These are phyloP conservation scores for Botrylloides violaceus DNA, from an alignment of 23 tunicate genomes.

Conservation along the genomic window DNA sequence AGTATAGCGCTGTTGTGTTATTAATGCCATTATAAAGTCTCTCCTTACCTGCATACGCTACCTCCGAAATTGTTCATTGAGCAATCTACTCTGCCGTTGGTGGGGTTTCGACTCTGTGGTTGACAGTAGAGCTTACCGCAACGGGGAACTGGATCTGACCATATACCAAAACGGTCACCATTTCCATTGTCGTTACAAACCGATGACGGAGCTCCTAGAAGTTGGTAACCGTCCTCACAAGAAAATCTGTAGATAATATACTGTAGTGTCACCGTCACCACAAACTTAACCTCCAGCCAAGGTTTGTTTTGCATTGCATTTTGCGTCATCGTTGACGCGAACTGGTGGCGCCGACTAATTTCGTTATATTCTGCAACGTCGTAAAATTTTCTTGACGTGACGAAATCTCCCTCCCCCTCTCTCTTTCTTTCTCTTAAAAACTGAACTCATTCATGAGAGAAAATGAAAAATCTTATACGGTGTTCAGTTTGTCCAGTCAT, in stretches of 20 bases:
- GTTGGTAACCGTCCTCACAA: constrained; percentile 6
- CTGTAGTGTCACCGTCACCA: no score
- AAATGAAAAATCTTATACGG: no score
- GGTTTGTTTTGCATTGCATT: no score
- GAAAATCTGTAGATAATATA: constrained; percentile 14
- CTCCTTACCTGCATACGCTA: constrained; percentile 21
- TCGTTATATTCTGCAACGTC: no score
- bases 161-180: constrained; percentile 15
- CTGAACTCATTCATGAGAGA: no score
- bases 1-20: neutral
- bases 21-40: neutral
- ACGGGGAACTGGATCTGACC: constrained; percentile 12
- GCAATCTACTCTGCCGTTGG: constrained; percentile 14
- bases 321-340: no score
- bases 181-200: constrained; percentile 4
- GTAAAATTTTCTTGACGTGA: no score
- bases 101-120: constrained; percentile 15
- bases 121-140: constrained; percentile 18
- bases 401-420: no score
- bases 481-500: no score
- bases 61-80: constrained; percentile 4
- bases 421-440: no score
- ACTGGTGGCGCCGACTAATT: no score
- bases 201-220: constrained; percentile 18
- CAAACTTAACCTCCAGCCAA: no score